phyloP scores from a whole-genome alignment of 2,797 vertebrate species.

The Simalia tracyae region DNA sequence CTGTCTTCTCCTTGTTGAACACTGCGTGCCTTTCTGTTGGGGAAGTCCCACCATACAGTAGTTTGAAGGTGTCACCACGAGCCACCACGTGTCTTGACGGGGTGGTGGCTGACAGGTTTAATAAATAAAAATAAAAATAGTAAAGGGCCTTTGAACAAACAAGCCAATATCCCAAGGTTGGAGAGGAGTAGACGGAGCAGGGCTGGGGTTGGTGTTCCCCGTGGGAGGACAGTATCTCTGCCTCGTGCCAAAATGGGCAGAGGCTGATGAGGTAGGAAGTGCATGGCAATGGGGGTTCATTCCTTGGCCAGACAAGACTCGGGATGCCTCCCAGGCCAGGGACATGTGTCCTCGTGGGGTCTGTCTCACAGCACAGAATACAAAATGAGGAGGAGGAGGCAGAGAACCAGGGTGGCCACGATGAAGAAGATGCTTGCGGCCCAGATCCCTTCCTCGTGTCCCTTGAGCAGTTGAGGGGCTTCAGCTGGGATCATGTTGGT shows the following conservation, averaged over 20 bases:
- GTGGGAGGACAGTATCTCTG: neutral
- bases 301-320: neutral
- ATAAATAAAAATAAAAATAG: neutral
- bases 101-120: neutral
- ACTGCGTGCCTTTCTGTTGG: no score
- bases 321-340: neutral
- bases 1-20: no score
- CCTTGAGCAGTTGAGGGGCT: constrained; percentile 50
- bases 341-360: neutral
- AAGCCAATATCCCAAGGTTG: neutral
- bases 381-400: constrained; percentile 54
- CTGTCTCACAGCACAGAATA: constrained; percentile 29
- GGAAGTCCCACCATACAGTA: no score
- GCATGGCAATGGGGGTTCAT: neutral
- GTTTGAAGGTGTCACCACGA: neutral
- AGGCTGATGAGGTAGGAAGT: neutral
- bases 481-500: constrained; percentile 73
- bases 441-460: constrained; percentile 67
- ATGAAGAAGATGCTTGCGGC: constrained; percentile 68
- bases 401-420: constrained; percentile 59
- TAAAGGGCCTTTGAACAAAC: neutral
- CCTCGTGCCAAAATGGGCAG: neutral
- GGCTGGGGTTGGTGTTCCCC: neutral
- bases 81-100: neutral
- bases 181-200: neutral